Evolutionary conservation across 2,113 vertebrate genomes (phyloP), one percentile per base, ranked within the genome.

Genomic region (Tor tambroides): DNA sequence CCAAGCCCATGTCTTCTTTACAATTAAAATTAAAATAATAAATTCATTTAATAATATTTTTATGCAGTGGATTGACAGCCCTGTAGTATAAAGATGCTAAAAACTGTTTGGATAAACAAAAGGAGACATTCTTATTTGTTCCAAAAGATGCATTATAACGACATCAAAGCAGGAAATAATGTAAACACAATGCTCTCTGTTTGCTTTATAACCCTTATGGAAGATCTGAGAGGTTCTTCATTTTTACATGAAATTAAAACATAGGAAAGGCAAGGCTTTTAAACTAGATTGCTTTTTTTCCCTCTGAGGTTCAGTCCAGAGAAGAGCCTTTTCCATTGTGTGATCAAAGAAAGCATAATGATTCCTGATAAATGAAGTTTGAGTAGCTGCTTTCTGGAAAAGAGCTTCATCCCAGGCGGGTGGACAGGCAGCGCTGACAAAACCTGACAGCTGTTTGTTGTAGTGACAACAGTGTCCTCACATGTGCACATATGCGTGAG

Each of bases 371-470:
- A 93, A 92, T 91, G 83, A 82, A 85, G 89, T 92, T 87, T 92
- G 92, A 94, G 90, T 91, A 71, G 91, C 79, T 92, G 91, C 93
- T 93, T 93, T 94, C 88, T 92, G 80, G 84, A 85, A 87, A 90
- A 92, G 91, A 92, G 85, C 89, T 90, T 83, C 84, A 90, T 87
- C 87, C 63, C 79, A 90, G 90, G 94, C 92, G 92, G 92, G 84
- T 86, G 89, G 84, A 91, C 81, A 87, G 84, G 91, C 88, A 89
- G 87, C 84, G 82, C 87, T 93, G 92, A 92, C 92, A 94, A 92
- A 92, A 91, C 93, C 92, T 90, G 91, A 89, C 91, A 92, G 91
- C 91, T 93, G 92, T 91, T 85, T 93, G 91, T 92, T 93, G 91
- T 90, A 89, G 90, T 92, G 93, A 90, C 89, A 90, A 91, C 91